A percentile compares a stretch with the other conserved stretches of the same genome.
Evolutionary conservation across 2,797 vertebrate genomes (phyloP).

Genomic region (Sparidentex hasta): DNA sequence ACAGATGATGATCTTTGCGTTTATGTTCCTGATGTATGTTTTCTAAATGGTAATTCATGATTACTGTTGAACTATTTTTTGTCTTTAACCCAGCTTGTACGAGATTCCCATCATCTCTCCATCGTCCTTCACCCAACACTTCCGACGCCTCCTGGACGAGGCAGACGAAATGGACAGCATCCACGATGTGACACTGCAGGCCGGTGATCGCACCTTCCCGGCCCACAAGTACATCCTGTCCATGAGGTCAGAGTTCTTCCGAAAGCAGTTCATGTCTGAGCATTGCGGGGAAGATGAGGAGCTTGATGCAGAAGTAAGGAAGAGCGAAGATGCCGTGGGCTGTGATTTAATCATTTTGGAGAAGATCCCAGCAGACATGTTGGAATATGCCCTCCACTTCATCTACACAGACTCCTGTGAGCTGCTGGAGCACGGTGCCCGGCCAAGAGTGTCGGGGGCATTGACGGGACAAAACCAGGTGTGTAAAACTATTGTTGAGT

Average conservation of each 20-base stretch:
- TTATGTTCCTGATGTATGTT: neutral
- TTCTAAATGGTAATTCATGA: neutral
- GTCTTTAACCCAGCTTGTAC: slow-evolving; percentile 87
- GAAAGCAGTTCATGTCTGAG: slow-evolving; percentile 86
- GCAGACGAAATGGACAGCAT: slow-evolving; percentile 95
- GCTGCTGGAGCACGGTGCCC: slow-evolving; percentile 90
- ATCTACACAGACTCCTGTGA: slow-evolving; percentile 96
- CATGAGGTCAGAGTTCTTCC: slow-evolving; percentile 92
- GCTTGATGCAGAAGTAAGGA: slow-evolving; percentile 79
- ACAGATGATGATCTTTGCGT: neutral
- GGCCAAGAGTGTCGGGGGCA: slow-evolving; percentile 79
- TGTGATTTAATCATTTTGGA: slow-evolving; percentile 93
- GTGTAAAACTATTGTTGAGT: neutral
- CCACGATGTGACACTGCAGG: slow-evolving; percentile 95
- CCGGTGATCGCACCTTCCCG: slow-evolving; percentile 90
- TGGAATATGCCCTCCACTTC: slow-evolving; percentile 91
- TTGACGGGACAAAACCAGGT: slow-evolving; percentile 62
- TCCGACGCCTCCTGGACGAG: slow-evolving; percentile 90
- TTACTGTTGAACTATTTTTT: neutral
- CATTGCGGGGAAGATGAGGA: slow-evolving; percentile 73
- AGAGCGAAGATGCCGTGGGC: slow-evolving; percentile 91
- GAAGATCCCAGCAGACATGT: slow-evolving; percentile 90
- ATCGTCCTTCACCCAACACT: slow-evolving; percentile 91
- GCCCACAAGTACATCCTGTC: slow-evolving; percentile 96
- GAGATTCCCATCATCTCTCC: slow-evolving; percentile 93